Conservation (phyloP, 2,888 invertebrate genomes). For the Conchocele bisecta region DNA sequence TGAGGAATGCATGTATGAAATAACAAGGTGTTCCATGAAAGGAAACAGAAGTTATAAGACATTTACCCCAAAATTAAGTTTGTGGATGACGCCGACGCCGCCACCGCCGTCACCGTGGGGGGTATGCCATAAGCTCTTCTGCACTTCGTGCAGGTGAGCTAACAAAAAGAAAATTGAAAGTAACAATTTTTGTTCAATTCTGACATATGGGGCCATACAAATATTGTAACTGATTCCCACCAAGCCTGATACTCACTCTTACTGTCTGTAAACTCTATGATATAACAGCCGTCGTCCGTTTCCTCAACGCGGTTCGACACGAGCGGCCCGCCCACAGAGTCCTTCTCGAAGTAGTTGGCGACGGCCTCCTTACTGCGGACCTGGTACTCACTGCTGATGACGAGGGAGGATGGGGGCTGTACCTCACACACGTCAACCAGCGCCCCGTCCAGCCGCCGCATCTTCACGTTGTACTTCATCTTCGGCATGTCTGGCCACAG, state of each 20-base stretch:
- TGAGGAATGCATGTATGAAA: too few species aligned
- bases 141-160: too few species aligned
- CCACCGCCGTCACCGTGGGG: too few species aligned
- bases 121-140: too few species aligned
- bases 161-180: too few species aligned
- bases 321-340: slow-evolving; percentile 44
- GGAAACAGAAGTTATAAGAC: too few species aligned
- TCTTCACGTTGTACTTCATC: slow-evolving; percentile 36
- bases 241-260: slow-evolving; percentile 21
- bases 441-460: slow-evolving; percentile 40
- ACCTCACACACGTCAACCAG: slow-evolving; percentile 40
- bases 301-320: slow-evolving; percentile 35
- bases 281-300: slow-evolving; percentile 49
- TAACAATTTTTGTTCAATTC: too few species aligned
- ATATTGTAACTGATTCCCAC: too few species aligned
- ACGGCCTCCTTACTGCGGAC: slow-evolving; percentile 43
- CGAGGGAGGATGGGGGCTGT: slow-evolving; percentile 28
- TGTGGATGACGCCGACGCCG: too few species aligned
- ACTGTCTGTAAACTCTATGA: slow-evolving; percentile 47
- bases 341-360: slow-evolving; percentile 47
- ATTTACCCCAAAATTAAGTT: too few species aligned
- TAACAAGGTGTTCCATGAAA: too few species aligned
- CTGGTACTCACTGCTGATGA: slow-evolving; percentile 41
- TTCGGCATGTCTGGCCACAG: slow-evolving; percentile 24
- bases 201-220: too few species aligned